Base-by-base conservation (phyloP, 2,888 invertebrate species). In the Orchestes rusci region DNA sequence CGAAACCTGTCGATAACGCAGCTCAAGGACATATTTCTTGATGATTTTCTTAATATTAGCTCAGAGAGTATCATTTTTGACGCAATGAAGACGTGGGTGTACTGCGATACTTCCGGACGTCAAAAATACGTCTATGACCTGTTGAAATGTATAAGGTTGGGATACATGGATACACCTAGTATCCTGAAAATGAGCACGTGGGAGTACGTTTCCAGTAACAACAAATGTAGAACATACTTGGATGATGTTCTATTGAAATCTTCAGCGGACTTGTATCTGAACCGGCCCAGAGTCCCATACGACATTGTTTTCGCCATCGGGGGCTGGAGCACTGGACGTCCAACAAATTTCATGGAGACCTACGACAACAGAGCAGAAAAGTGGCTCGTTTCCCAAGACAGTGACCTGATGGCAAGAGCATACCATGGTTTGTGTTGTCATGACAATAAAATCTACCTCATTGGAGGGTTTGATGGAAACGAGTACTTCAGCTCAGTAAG, bases 241-340 rank as follows among this genome's bases (percentile, higher is more conserved):
- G 44, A 54, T 7, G 59, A 61, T 37, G 50, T 56, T 17, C 49
- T 56, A n/a, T 49, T 53, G 34, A 23, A 7, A 10, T 7, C 5
- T 5, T 10, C 5, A 10, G 40, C 48, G 3, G 48, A 52, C 36
- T 53, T 53, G 23, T 59, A 59, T 29, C 28, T 59, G 5, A 59
- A 56, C 30, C 48, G 61, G 18, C 87, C 89, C 0, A 71, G 90
- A 47, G 76, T 86, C 66, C 87, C 77, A 35, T 80, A 84, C 63
- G 84, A 84, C 58, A 76, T 85, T 56, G 71, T 90, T 7, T 89
- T 90, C 64, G 84, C 88, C 10, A 79, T 89, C 13, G 89, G 89
- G 3, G 90, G 90, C 1, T 88, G 88, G 90, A 74, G 81, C 62
- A 75, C 82, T n/a, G 86, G 86, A n/a, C 82, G 82, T 52, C 86